Conservation (phyloP, 2,113 vertebrate genomes). For the Ctenodactylus gundi region DNA sequence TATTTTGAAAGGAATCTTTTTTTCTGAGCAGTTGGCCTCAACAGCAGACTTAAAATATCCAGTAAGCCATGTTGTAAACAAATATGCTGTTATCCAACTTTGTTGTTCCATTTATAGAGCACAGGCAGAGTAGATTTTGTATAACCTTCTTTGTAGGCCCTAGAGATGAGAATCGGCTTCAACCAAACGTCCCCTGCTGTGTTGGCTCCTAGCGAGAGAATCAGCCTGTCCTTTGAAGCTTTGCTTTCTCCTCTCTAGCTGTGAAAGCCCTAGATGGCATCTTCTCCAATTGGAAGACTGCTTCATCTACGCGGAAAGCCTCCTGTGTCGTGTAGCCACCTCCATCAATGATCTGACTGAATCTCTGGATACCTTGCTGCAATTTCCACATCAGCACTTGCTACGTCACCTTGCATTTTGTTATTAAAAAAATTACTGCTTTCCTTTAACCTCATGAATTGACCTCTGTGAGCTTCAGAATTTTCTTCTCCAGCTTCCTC, state of each 20-base stretch:
- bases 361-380: not conserved
- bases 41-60: not conserved
- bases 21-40: not conserved
- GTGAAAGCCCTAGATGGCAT: too few species aligned
- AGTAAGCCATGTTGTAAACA: not conserved
- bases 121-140: not conserved
- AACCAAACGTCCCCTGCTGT: not conserved
- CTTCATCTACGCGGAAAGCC: not conserved
- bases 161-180: not conserved
- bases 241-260: not conserved
- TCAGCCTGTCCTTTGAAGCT: not conserved
- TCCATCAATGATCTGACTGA: too few species aligned
- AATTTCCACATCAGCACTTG: not conserved
- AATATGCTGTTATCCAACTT: not conserved
- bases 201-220: not conserved
- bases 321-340: not conserved
- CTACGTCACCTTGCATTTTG: not conserved
- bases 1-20: not conserved
- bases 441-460: not conserved
- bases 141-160: not conserved
- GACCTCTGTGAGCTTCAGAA: not conserved
- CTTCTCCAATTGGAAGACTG: not conserved
- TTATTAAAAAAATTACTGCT: too few species aligned
- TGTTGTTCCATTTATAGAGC: not conserved
- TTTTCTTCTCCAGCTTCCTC: not conserved